A percentile compares a stretch with the other conserved stretches of the same genome.
Evolutionary conservation across 2,113 vertebrate genomes (phyloP).

Genomic region (Planiliza haematocheilus): DNA sequence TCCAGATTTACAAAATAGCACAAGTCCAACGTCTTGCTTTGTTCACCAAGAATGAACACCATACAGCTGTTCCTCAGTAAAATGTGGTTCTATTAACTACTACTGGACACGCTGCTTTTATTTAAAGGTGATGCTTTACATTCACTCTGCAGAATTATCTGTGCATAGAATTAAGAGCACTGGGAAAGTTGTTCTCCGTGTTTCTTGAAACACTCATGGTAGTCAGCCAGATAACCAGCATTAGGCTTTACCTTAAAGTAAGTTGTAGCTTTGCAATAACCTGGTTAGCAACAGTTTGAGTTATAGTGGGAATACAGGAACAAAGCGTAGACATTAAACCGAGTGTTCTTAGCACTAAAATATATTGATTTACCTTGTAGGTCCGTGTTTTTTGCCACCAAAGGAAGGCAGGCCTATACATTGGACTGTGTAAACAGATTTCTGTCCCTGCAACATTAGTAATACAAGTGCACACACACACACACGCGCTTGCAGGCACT

Average conservation of each 20-base stretch:
- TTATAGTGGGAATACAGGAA: not conserved
- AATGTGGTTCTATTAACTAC: not conserved
- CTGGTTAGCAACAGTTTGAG: not conserved
- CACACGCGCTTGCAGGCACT: constrained; percentile 2
- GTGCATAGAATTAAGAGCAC: not conserved
- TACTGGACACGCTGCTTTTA: not conserved
- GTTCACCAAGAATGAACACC: not conserved
- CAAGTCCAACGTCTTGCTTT: not conserved
- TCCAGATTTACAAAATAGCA: no score
- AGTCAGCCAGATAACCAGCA: not conserved
- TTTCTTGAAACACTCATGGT: not conserved
- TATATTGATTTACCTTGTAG: constrained; percentile 1
- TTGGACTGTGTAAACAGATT: not conserved
- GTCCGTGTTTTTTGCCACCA: not conserved
- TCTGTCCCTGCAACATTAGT: not conserved
- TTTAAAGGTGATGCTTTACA: not conserved
- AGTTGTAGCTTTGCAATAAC: not conserved
- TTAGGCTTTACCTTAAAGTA: not conserved
- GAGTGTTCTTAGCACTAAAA: not conserved
- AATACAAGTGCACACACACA: not conserved
- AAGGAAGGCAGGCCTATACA: not conserved
- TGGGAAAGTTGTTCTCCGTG: not conserved
- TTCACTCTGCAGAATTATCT: not conserved
- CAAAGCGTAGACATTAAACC: not conserved
- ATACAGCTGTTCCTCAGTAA: not conserved